Conservation (phyloP, 2,113 vertebrate genomes). For the Pandion haliaetus region DNA sequence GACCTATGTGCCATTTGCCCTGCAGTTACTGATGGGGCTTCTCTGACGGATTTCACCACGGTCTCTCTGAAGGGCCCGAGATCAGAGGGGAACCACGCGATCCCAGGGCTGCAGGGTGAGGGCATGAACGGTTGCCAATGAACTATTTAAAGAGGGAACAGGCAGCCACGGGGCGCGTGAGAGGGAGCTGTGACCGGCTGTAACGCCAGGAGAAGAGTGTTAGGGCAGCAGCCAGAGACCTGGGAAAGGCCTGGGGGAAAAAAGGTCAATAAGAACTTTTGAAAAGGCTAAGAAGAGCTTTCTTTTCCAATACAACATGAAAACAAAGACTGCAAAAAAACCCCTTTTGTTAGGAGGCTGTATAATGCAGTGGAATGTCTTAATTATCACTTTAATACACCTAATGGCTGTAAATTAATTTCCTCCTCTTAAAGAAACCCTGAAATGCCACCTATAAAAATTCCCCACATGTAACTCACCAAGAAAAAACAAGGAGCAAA, state of each 20-base stretch:
- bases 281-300: not conserved
- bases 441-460: not conserved
- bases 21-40: not conserved
- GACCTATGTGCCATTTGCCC: not conserved
- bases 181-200: not conserved
- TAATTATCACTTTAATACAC: not conserved
- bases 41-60: not conserved
- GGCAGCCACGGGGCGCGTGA: not conserved
- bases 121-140: fast-evolving
- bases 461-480: not conserved
- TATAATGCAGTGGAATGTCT: not conserved
- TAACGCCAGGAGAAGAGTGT: fast-evolving
- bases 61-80: not conserved
- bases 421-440: not conserved
- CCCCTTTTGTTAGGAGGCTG: not conserved
- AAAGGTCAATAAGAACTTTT: not conserved
- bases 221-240: not conserved
- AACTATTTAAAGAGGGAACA: not conserved
- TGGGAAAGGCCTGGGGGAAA: not conserved
- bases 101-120: not conserved
- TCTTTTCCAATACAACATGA: not conserved
- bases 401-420: not conserved
- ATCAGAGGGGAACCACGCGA: not conserved
- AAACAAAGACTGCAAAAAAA: not conserved
- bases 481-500: not conserved